Conservation (phyloP, 1,140 invertebrate species). For the Drosophila trapezifrons region DNA sequence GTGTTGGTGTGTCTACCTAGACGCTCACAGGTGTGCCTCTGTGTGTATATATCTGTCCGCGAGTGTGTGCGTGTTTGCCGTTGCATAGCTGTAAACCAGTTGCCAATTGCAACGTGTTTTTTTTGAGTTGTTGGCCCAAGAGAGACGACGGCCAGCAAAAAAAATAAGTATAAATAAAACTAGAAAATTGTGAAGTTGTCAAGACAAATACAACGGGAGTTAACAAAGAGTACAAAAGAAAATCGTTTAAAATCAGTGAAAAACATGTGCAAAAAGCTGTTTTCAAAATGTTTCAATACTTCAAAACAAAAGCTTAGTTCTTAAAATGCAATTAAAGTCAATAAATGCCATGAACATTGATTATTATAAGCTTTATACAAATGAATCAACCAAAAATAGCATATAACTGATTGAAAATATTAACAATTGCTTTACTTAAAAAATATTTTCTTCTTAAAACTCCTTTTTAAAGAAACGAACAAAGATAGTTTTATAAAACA, state of each 20-base stretch:
- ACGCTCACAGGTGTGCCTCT: slow-evolving; percentile 29
- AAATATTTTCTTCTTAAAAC: background rate
- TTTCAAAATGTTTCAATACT: background rate
- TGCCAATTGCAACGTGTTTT: slow-evolving; percentile 79
- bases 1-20: slow-evolving; percentile 47
- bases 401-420: too few species aligned
- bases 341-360: background rate
- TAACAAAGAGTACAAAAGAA: background rate
- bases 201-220: slow-evolving; percentile 17
- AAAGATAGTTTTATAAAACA: background rate
- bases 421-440: too few species aligned
- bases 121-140: slow-evolving; percentile 54
- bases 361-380: background rate
- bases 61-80: slow-evolving; percentile 47
- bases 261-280: background rate
- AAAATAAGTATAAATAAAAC: slow-evolving; percentile 18
- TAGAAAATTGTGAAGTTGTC: slow-evolving; percentile 38
- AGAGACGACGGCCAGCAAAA: slow-evolving; percentile 37
- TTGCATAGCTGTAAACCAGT: slow-evolving; percentile 81
- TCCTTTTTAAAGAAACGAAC: background rate
- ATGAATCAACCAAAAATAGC: background rate
- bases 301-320: background rate
- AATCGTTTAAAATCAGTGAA: background rate
- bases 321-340: too few species aligned
- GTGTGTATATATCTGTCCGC: slow-evolving; percentile 10